Evolutionary conservation across 1,140 invertebrate species (phyloP).

Genomic region (Coboldia fuscipes): DNA sequence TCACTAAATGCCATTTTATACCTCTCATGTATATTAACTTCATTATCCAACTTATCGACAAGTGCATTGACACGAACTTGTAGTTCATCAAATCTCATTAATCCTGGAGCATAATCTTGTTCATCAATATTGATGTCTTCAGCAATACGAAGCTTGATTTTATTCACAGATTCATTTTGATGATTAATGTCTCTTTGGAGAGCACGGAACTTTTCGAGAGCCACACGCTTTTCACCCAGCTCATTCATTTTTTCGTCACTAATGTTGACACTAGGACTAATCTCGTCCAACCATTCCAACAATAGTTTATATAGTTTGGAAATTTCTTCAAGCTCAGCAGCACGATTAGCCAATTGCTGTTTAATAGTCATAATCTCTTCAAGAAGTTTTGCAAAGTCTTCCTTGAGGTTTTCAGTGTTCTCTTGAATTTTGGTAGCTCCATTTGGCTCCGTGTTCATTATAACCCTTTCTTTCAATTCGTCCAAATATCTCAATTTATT

Average conservation of each 20-base stretch:
- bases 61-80: conserved; percentile 37
- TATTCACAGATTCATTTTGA: conserved; percentile 51
- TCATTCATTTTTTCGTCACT: conserved; percentile 55
- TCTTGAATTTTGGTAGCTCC: conserved; percentile 74
- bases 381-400: conserved; percentile 70
- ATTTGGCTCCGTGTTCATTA: conserved; percentile 72
- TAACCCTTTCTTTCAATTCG: conserved; percentile 81
- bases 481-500: conserved; percentile 73
- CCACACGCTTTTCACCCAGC: conserved; percentile 71
- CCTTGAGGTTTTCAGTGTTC: conserved; percentile 66
- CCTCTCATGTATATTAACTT: conserved; percentile 70
- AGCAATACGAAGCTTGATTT: conserved; percentile 37
- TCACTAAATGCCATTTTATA: conserved; percentile 64
- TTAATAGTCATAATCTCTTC: conserved; percentile 56
- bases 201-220: conserved; percentile 60
- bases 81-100: conserved; percentile 47
- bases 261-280: conserved; percentile 56
- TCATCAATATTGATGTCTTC: conserved; percentile 41
- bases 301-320: conserved; percentile 56
- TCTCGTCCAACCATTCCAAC: conserved; percentile 67
- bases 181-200: conserved; percentile 54
- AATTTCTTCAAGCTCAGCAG: conserved; percentile 61
- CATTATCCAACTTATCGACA: conserved; percentile 50
- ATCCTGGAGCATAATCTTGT: conserved; percentile 41
- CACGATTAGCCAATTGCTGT: conserved; percentile 43